Conservation (phyloP, 2,113 vertebrate genomes). For the Tenrec ecaudatus region DNA sequence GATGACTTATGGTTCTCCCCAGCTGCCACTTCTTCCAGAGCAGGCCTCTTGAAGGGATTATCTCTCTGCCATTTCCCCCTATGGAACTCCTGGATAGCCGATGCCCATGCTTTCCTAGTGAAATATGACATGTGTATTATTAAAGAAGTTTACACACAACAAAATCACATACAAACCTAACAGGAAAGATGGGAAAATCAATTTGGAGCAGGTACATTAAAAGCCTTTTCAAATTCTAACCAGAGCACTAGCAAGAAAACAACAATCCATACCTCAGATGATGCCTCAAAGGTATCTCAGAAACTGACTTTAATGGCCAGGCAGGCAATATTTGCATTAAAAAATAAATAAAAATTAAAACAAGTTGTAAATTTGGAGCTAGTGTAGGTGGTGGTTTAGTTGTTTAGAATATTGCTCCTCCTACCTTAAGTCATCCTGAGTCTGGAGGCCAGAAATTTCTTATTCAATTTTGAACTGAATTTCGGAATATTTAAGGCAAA, state of each 20-base stretch:
- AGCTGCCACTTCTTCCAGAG: conserved; percentile 63
- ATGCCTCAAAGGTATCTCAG: not conserved
- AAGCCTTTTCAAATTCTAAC: not conserved
- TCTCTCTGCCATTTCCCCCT: not conserved
- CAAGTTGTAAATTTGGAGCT: not conserved
- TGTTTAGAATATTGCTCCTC: not conserved
- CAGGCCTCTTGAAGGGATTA: not conserved
- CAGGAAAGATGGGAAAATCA: not conserved
- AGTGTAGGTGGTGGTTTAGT: not conserved
- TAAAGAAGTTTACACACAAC: not conserved
- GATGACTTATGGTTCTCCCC: not conserved
- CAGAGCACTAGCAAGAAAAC: not conserved
- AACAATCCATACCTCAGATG: not conserved
- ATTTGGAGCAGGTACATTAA: not conserved
- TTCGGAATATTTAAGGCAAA: not conserved
- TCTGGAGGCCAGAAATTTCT: not conserved
- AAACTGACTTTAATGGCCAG: no score
- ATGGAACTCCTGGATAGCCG: not conserved
- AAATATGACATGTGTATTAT: not conserved
- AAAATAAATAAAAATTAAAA: not conserved
- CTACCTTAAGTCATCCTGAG: not conserved
- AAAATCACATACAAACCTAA: not conserved
- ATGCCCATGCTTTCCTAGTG: conserved; percentile 23
- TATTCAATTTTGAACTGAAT: not conserved
- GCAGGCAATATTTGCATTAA: not conserved